Evolutionary conservation across 2,888 invertebrate genomes (phyloP), one percentile per base, ranked within the genome.

Genomic region (Antheraea yamamai): DNA sequence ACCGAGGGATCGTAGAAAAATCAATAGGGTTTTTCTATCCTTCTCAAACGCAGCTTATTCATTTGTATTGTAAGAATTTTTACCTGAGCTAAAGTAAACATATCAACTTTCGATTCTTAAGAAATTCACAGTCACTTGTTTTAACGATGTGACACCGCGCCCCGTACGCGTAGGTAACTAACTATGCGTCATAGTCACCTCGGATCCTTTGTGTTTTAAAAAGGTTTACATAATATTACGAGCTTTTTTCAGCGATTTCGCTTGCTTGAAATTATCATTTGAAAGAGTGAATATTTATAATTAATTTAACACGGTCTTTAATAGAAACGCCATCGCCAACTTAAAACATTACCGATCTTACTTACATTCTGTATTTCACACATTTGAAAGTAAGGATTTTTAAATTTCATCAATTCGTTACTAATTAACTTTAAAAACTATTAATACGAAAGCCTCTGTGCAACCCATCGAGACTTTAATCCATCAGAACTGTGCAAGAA

Each of bases 121-220:
- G 61, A 75, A 71, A 61, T 72, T 61, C 47, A 58, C 61, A 72
- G 74, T 75, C 74, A 75, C 51, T 71, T 75, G 71, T 75, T 61
- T 72, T 75, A 75, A 75, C 72, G 72, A 75, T 61, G 71, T 47
- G 47, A 61, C 23, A 39, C 30, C 23, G 23, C 61, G 10, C 61
- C n/a, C 10, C 61, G 61, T 23, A 26, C 18, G 52, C 14, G 47
- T 47, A 47, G 47, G 47, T 47, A 47, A 30, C 30, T 4, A 30
- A 66, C 64, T 26, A 70, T 70, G 70, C 70, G 70, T 70, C 70
- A 70, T 39, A 70, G n/a, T 18, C 26, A n/a, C 39, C 70, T 70
- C 39, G 70, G n/a, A 35, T 35, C 20, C 70, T 70, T 70, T 70
- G 70, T 70, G 16, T 30, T 66, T 66, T 30, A 16, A 66, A 30